Conservation (phyloP, 2,888 invertebrate genomes). For the Philhelius pedissequus region DNA sequence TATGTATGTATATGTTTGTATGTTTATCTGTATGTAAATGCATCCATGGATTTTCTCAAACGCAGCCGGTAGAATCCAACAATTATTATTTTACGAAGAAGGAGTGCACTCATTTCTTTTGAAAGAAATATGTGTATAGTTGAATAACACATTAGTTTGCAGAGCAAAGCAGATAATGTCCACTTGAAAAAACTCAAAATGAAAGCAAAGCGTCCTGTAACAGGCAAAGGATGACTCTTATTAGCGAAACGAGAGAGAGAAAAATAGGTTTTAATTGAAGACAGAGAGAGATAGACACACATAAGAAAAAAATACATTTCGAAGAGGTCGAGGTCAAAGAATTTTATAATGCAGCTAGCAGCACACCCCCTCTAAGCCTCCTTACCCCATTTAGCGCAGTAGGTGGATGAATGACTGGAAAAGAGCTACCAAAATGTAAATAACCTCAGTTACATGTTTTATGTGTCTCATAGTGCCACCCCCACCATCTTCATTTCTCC, state of each 20-base stretch:
- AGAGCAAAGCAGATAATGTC: constrained; percentile 32
- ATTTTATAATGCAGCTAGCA: constrained; percentile 12
- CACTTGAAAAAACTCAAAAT: constrained; percentile 30
- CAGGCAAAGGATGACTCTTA: neutral
- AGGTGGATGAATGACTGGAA: constrained; percentile 1
- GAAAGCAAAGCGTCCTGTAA: neutral
- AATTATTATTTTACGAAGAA: constrained; percentile 11
- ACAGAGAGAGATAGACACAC: neutral
- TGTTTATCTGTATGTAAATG: no score
- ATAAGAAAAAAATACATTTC: neutral
- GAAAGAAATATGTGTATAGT: neutral
- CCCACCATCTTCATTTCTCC: neutral
- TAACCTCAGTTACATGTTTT: constrained; percentile 26
- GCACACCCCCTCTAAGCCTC: neutral
- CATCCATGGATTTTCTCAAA: neutral
- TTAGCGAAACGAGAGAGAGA: neutral
- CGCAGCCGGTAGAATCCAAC: constrained; percentile 26
- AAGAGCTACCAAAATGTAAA: constrained; percentile 50
- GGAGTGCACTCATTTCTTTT: constrained; percentile 45
- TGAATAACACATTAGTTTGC: constrained; percentile 37
- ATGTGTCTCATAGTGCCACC: neutral
- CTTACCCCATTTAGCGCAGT: neutral
- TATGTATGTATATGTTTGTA: no score
- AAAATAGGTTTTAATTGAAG: neutral
- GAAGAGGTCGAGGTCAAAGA: constrained; percentile 62